Base-by-base conservation (phyloP, 1,140 invertebrate species). In the Lasioglossum albipes region DNA sequence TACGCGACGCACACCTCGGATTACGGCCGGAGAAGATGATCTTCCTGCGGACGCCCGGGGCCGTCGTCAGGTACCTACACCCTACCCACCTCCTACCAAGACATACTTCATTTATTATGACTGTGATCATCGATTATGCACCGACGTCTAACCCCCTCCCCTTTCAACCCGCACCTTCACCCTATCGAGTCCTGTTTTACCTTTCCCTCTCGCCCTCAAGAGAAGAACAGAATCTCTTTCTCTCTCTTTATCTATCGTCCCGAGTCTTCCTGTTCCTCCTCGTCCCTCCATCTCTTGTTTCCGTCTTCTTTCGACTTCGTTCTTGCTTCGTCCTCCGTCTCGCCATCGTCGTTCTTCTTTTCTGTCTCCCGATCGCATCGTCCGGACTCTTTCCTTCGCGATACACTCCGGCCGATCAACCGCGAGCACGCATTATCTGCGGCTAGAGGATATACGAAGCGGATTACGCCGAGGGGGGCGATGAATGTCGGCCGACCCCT, bases 61-160 rank as follows among this genome's bases (percentile, higher is more conserved):
- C 91, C 89, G 84, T 89, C 91, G 91, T 92, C 91, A 92, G 92
- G 92, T 92, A 91, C 91, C 91, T 89, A 89, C 85, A 84, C 87
- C 83, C 88, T 89, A 88, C 86, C 89, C 89, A 87, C 89, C 87
- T 90, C 84, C 87, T 85, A 90, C 91, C 89, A 91, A 91, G 90
- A 86, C 89, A 92, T 92, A 92, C 91, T 92, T 92, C 92, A 92
- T 92, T 93, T 92, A 92, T 93, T 93, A 93, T 92, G 91, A 92
- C 92, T 92, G 88, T 91, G 92, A 93, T 93, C 90, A 92, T 92
- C 91, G 92, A 93, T 93, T 93, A 93, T 92, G 90, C 90, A 90
- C 88, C 89, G 88, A 89, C 89, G 82, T 91, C 85, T 89, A 79
- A 82, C 79, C 79, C 62, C 31, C 62, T 2, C 2, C 13, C 22